Percentiles rank a stretch among this genome's conserved stretches.
These are phyloP conservation scores for Drosophila yakuba DNA, from an alignment of 1,140 invertebrate genomes.

Conservation along the genomic window DNA sequence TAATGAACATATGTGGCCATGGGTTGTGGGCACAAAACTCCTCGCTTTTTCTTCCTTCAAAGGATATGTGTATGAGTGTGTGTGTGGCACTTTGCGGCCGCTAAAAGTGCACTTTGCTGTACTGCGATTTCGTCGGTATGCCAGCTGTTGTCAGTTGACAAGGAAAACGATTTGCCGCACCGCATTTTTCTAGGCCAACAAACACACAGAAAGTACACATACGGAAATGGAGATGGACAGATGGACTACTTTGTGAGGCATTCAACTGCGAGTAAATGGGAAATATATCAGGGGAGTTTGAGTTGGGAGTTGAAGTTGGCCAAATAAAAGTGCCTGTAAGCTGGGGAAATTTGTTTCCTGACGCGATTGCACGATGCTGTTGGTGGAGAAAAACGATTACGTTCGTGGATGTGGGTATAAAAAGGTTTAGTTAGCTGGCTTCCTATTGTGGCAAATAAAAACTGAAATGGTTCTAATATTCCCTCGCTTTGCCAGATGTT, in stretches of 20 bases:
- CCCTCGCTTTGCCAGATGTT: background rate
- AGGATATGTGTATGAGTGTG: conserved; percentile 10
- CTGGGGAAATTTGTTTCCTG: conserved; percentile 40
- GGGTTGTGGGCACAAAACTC: conserved; percentile 19
- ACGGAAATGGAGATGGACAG: conserved; percentile 36
- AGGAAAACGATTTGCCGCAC: conserved; percentile 52
- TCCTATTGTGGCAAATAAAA: conserved; percentile 3
- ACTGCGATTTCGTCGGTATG: conserved; percentile 57
- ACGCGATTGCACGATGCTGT: conserved; percentile 15
- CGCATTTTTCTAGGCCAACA: conserved; percentile 33
- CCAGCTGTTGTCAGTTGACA: conserved; percentile 60
- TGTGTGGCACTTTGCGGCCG: conserved; percentile 60
- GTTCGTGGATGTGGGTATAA: background rate
- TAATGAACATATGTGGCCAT: conserved; percentile 66
- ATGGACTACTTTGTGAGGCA: conserved; percentile 56
- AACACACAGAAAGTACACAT: conserved; percentile 24
- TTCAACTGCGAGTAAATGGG: conserved; percentile 41
- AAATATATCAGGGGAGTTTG: conserved; percentile 28
- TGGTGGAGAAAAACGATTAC: background rate
- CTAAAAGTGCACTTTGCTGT: conserved; percentile 77
- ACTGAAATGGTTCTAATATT: background rate
- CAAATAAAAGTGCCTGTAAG: conserved; percentile 40
- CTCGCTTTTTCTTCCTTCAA: background rate
- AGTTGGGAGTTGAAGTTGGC: conserved; percentile 26
- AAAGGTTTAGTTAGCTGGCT: background rate